Base-by-base conservation (phyloP, 2,113 vertebrate species). In the Poeciliopsis retropinna region DNA sequence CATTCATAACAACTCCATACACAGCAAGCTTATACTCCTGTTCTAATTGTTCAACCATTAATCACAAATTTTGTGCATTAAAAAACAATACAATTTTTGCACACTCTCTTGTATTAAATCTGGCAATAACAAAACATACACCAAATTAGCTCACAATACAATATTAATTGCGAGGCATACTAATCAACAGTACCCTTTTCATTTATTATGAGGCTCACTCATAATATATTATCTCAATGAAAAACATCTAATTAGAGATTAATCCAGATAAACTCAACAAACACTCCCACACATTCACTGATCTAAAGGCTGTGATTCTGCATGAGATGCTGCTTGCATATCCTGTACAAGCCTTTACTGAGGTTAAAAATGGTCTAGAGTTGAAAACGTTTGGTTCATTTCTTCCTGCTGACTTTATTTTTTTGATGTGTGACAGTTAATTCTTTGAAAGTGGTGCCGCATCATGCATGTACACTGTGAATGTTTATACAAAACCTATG, bases 221-320 rank as follows among this genome's bases (percentile, higher is more conserved):
- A 39, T 60, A 64, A 77, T 86, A 81, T 79, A 64, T 64, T 78
- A 54, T 86, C 74, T 73, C 76, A 72, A 73, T 70, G 54, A 75
- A 67, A 75, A 85, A 79, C 80, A 87, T 84, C 86, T 87, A 82
- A 89, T 88, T 87, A 90, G 70, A 85, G 82, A 90, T 85, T 84
- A 87, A 83, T 82, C 80, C 75, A 89, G 81, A 87, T 88, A 73
- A 85, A 83, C 83, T 92, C 88, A 89, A 74, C 75, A 72, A 68
- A 67, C 64, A 76, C 67, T 11, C 88, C 88, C 84, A 88, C 84
- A 67, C 75, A 25, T 5, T 64, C 19, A 5, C 80, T 68, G 85
- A 86, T 74, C 66, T 37, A 85, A 88, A 88, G 88, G 81, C 78
- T 79, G 34, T 31, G 63, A 73, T 85, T 54, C 75, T 63, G 29